Evolutionary conservation across 1,140 invertebrate genomes (phyloP).

Genomic region (Cotesia glomerata): DNA sequence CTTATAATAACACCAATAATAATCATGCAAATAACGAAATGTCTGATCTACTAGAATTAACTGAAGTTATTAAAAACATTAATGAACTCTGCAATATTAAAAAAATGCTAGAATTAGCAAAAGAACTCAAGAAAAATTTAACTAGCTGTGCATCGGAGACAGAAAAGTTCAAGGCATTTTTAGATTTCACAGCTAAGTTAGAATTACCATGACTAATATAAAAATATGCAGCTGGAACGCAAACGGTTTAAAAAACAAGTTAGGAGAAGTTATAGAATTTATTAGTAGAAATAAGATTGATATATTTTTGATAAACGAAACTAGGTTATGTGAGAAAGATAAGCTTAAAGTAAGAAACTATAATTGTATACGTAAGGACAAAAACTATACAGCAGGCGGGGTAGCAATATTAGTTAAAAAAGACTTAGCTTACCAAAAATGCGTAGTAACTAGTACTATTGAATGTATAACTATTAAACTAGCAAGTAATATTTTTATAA

Average conservation of each 20-base stretch:
- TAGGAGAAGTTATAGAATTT: background rate
- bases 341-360: background rate
- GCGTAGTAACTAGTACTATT: background rate
- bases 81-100: background rate
- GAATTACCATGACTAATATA: background rate
- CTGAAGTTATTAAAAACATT: background rate
- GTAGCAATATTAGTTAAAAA: background rate
- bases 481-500: conserved; percentile 34
- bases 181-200: background rate
- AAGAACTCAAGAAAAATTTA: conserved; percentile 1
- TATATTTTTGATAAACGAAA: background rate
- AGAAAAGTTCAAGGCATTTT: conserved; percentile 8
- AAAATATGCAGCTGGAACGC: background rate
- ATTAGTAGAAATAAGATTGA: background rate
- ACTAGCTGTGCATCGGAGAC: background rate
- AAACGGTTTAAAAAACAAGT: background rate
- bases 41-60: background rate
- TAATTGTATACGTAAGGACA: background rate
- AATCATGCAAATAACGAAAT: background rate
- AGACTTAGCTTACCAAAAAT: background rate
- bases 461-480: conserved; percentile 7
- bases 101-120: conserved; percentile 5
- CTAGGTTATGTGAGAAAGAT: background rate
- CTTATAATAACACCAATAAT: background rate
- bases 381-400: background rate